phyloP scores from a whole-genome alignment of 2,888 invertebrate genomes.

The Theretra japonica region DNA sequence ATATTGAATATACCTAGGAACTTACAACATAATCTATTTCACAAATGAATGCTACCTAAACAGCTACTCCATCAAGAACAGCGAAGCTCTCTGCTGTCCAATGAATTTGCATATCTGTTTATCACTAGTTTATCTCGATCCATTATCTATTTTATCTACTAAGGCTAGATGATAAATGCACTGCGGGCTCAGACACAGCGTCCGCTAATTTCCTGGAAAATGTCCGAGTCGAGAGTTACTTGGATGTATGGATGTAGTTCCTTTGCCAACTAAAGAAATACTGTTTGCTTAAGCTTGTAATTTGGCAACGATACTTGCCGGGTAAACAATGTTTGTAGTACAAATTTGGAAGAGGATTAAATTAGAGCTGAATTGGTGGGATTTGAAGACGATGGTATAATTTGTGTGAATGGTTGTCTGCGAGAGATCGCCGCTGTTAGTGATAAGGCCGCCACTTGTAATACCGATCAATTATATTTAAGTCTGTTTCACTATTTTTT shows the following conservation, averaged over 20 bases:
- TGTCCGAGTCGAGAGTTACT: not conserved
- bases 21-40: not conserved
- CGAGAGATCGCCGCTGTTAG: too few relatives aligned
- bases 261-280: not conserved
- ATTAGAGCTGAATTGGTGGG: not conserved
- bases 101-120: not conserved
- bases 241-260: slow-evolving; percentile 1
- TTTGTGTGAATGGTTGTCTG: too few relatives aligned
- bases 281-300: not conserved
- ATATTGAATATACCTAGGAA: not conserved
- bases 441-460: too few relatives aligned
- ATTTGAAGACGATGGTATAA: too few relatives aligned
- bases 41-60: not conserved
- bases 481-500: too few relatives aligned
- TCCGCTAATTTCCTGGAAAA: slow-evolving; percentile 7
- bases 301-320: slow-evolving; percentile 7
- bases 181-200: not conserved
- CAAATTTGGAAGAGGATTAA: not conserved
- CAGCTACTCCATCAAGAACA: not conserved
- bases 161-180: not conserved
- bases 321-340: not conserved
- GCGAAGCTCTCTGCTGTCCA: not conserved
- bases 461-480: too few relatives aligned
- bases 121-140: not conserved
- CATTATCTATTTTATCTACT: not conserved